phyloP scores from a whole-genome alignment of 2,888 invertebrate genomes.

The Taenaris catops region DNA sequence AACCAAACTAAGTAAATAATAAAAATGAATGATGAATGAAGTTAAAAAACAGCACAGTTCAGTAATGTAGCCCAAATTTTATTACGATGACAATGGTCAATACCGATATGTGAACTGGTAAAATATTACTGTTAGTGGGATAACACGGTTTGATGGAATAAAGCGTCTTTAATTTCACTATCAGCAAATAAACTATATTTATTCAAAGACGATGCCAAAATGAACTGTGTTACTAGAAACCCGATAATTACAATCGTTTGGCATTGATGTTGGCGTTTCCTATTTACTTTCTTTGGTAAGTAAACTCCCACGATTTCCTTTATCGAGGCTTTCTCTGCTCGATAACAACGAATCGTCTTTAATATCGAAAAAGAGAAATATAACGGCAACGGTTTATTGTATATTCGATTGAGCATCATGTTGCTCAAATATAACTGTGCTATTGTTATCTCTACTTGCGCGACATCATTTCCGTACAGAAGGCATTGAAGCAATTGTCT shows the following conservation, averaged over 20 bases:
- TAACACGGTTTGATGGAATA: background rate
- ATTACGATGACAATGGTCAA: no score
- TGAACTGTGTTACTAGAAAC: conserved; percentile 53
- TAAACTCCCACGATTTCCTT: conserved; percentile 70
- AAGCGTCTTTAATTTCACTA: conserved; percentile 12
- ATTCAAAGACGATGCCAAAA: conserved; percentile 34
- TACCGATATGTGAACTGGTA: no score
- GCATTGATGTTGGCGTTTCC: conserved; percentile 40
- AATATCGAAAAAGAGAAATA: conserved; percentile 33
- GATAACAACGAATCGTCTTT: conserved; percentile 59
- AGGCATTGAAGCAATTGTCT: no score
- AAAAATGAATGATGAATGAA: no score
- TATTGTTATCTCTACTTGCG: conserved; percentile 3
- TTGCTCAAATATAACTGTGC: conserved; percentile 10
- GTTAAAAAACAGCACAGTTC: no score
- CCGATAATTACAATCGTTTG: conserved; percentile 39
- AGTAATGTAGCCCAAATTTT: no score
- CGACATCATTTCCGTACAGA: conserved; percentile 13
- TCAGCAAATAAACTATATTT: conserved; percentile 24
- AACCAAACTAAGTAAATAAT: no score
- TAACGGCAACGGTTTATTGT: conserved; percentile 9
- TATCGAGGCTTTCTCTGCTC: conserved; percentile 63
- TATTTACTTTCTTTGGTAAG: conserved; percentile 55
- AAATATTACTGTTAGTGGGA: conserved; percentile 1
- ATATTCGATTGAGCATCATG: conserved; percentile 5